Evolutionary conservation across 2,113 vertebrate species (phyloP), one percentile per base, ranked within the genome.

Genomic region (Mobula hypostoma): DNA sequence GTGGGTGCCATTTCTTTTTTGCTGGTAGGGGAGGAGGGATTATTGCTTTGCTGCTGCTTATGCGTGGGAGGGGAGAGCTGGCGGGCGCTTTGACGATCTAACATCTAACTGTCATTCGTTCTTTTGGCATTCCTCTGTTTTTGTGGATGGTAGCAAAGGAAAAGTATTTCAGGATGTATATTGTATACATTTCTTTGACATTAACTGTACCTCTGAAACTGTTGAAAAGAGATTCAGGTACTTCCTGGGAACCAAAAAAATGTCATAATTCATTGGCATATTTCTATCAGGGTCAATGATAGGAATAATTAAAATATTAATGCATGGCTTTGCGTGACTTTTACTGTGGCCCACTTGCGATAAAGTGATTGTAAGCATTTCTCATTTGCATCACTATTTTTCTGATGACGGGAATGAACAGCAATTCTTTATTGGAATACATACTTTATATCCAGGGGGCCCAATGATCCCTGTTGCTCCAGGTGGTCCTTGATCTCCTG

Each of bases 401-500:
- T 70, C n/a, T 56, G 36, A 8, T 1, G 66, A 93, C n/a, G 19
- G 63, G 32, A 70, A 19, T 19, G 70, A 93, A 17, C 70, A 27
- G 24, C 21, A 0, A 29, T 32, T 90, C 6, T 90, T n/a, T 66
- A 32, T 68, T 90, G 9, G 12, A 68, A 68, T 29, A 97, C 97
- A 98, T 97, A 98, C 98, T 95, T 95, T 96, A 95, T 96, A 97
- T 95, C 98, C 98, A 94, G 95, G 9, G 0, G 94, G 95, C 5
- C 98, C 98, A 56, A 94, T 94, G 94, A 94, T 95, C 5, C 98
- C 98, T 3, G 95, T 85, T 4, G 74, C 77, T 94, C 98, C 98
- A 36, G 94, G 94, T 19, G 94, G 4, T 0, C 98, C 98, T 0
- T 58, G 93, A 48, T 96, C 96, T 95, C 98, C 98, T 0, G 88